Base-by-base conservation (phyloP, 2,888 invertebrate species). In the Polyommatus iphigenia region DNA sequence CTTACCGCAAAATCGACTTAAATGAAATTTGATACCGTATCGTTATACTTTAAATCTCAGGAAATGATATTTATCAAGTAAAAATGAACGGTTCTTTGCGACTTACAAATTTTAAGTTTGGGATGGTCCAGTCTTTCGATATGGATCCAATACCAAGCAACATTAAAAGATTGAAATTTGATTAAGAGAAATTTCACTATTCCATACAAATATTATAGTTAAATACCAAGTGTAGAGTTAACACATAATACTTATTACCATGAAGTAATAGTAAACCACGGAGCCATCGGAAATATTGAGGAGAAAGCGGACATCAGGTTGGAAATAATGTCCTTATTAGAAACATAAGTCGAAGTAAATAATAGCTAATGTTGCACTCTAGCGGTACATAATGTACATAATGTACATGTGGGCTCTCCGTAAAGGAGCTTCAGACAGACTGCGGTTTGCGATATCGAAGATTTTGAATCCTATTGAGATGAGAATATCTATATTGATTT, bases 351-450 rank as follows among this genome's bases (percentile, higher is more conserved):
- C 20, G 46, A 41, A 24, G 41, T 73, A 73, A 73, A 46, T 73
- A 73, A 73, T 73, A 24, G 41, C 46, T 73, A 46, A 46, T 73
- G 73, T 73, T 73, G 24, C 36, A 10, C 50, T 46, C 41, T 73
- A 73, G 73, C 73, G 73, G 73, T 73, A 73, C 73, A 73, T 73
- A 24, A 73, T 46, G 73, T 73, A 73, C 73, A 73, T 73, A 24
- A 73, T 46, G 73, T 73, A 50, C 46, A 46, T 46, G 46, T 46
- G 73, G 50, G 73, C 50, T 41, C 73, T 41, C 13, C 13, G 20
- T 13, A 15, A n/a, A 5, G 72, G 46, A 73, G 24, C 20, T 50
- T 73, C 73, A 73, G 41, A 73, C 46, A 10, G 10, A 46, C 7
- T 6, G 50, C 50, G 73, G 1, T 3, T n/a, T 41, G 41, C 72